Evolutionary conservation across 2,797 vertebrate species (phyloP), one percentile per base, ranked within the genome.

Genomic region (Adrianichthys oophorus): DNA sequence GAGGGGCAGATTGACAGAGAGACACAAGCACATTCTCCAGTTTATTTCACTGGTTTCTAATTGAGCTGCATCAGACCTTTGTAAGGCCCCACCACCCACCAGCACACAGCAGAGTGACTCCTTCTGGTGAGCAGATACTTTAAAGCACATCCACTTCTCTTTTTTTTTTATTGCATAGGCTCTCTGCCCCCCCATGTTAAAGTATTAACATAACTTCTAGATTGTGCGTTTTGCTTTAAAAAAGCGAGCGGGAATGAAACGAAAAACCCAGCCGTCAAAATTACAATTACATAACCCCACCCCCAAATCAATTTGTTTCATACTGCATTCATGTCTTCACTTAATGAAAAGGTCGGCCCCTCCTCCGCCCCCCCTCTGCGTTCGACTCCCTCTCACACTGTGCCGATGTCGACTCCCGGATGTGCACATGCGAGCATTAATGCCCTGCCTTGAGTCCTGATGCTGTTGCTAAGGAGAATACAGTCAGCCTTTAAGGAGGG

Each of bases 401-500:
- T 70, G 83, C 87, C 85, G 82, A 86, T 86, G 84, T 84, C 76
- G 29, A 68, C 74, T 84, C 65, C 71, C 79, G 74, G 84, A 88
- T 87, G 79, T 78, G 79, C 67, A 53, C 74, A 62, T 41, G 58
- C 61, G 56, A 78, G 74, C 71, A 72, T 82, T 83, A 85, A 86
- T 70, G 69, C 79, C 72, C 81, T 61, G 76, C 73, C 51, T 64
- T 55, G 68, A 75, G 76, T 74, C 61, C 68, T 72, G 52, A 63
- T 70, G 55, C 88, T 90, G 90, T 91, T 90, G 89, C 90, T 86
- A 89, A 87, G 87, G 85, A 87, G 85, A 89, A 87, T 76, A 84
- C 56, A 65, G 70, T 66, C 43, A 37, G 75, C 73, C 29, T 69
- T 76, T 73, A 65, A 73, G 72, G 23, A 37, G 14, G 37, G 13